Evolutionary conservation across 2,113 vertebrate species (phyloP).

Genomic region (Megatriorchis doriae): DNA sequence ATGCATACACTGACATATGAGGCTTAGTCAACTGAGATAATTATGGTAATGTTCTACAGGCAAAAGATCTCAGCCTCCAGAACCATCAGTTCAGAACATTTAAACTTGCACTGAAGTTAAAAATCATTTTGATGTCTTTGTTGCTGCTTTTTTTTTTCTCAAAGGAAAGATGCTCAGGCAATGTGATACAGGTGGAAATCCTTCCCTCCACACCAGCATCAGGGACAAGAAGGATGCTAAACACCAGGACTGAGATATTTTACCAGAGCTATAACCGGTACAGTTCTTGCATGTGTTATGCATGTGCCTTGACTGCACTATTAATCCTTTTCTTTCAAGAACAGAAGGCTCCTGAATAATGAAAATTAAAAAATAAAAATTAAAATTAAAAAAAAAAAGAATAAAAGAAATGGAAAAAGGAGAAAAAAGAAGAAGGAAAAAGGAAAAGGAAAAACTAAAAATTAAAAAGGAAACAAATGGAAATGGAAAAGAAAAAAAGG

Average conservation of each 20-base stretch:
- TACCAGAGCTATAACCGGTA: background rate
- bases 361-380: background rate
- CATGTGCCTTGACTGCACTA: background rate
- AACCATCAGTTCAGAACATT: background rate
- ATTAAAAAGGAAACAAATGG: rapidly evolving
- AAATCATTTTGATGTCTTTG: background rate
- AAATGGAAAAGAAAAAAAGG: too few species aligned
- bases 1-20: background rate
- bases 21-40: background rate
- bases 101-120: background rate
- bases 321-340: background rate
- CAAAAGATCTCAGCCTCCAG: background rate
- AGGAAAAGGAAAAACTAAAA: rapidly evolving
- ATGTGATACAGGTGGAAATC: background rate
- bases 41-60: background rate
- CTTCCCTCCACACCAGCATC: background rate
- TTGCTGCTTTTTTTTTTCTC: background rate
- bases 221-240: background rate
- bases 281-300: background rate
- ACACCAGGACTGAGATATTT: background rate
- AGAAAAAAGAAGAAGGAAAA: too few species aligned
- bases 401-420: rapidly evolving
- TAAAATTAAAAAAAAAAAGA: too few species aligned
- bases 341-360: background rate
- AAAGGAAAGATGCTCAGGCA: background rate